phyloP scores from a whole-genome alignment of 2,888 invertebrate species.

The Thecophora atra region DNA sequence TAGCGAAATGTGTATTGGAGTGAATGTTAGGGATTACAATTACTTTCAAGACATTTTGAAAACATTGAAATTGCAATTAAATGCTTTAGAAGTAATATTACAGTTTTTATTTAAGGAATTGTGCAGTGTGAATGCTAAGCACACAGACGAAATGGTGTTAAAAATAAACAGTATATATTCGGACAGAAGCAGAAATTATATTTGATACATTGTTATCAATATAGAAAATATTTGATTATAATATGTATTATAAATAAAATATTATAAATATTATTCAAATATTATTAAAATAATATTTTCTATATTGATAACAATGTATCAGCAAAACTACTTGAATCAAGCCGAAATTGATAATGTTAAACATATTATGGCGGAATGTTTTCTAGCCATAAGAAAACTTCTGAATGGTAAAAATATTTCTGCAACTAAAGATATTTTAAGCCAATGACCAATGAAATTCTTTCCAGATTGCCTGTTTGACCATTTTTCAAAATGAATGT shows the following conservation, averaged over 20 bases:
- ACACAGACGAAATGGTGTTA: background rate
- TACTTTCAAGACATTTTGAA: background rate
- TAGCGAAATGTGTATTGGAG: conserved; percentile 2
- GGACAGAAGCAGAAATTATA: background rate
- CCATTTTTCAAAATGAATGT: conserved; percentile 1
- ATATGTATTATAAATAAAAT: too few species aligned
- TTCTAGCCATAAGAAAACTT: background rate
- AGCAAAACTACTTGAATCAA: background rate
- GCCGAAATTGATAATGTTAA: conserved; percentile 3
- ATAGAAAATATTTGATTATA: too few species aligned
- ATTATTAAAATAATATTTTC: too few species aligned
- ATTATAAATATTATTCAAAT: too few species aligned
- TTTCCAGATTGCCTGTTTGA: conserved; percentile 1
- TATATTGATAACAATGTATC: background rate
- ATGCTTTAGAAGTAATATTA: conserved; percentile 1
- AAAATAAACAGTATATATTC: conserved; percentile 4
- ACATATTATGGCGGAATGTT: conserved; percentile 8
- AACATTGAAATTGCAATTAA: conserved; percentile 7
- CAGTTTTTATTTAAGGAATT: conserved; percentile 10
- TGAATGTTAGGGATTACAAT: conserved; percentile 3
- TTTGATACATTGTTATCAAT: too few species aligned
- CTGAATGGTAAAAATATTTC: background rate
- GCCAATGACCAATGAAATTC: background rate
- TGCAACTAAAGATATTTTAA: conserved; percentile 2
- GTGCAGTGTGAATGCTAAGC: background rate